These are phyloP conservation scores for Phataginus tetradactyla DNA, from an alignment of 2,797 vertebrate species.

Conservation along the genomic window DNA sequence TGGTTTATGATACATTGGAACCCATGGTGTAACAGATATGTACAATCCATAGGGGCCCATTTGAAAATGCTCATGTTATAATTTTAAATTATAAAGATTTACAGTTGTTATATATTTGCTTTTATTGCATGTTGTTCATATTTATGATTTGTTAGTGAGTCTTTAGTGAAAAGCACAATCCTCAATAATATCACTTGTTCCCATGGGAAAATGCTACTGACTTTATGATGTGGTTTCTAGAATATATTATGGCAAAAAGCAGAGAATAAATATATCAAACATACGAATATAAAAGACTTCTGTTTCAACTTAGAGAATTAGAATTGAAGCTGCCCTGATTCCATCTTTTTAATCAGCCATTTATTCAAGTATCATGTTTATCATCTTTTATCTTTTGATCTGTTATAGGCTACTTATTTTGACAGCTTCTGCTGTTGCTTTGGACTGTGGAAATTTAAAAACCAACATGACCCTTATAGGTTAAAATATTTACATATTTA, in stretches of 20 bases:
- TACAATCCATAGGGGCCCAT: not conserved
- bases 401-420: not conserved
- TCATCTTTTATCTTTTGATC: conserved; percentile 25
- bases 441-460: conserved; percentile 40
- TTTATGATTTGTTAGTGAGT: conserved; percentile 51
- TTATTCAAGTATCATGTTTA: conserved; percentile 26
- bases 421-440: not conserved
- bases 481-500: conserved; percentile 33
- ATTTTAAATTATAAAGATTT: conserved; percentile 54
- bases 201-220: conserved; percentile 13
- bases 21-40: not conserved
- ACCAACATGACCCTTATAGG: not conserved
- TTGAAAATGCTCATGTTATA: conserved; percentile 21
- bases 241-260: not conserved
- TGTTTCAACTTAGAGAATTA: conserved; percentile 27
- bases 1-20: conserved; percentile 39
- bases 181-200: conserved; percentile 30
- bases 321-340: not conserved
- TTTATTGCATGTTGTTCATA: conserved; percentile 47
- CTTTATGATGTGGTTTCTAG: conserved; percentile 29
- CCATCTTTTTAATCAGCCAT: conserved; percentile 4
- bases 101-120: conserved; percentile 40
- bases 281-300: not conserved
- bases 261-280: not conserved
- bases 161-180: conserved; percentile 26